Evolutionary conservation across 2,888 invertebrate species (phyloP).

Genomic region (Trissolcus brochymenae): DNA sequence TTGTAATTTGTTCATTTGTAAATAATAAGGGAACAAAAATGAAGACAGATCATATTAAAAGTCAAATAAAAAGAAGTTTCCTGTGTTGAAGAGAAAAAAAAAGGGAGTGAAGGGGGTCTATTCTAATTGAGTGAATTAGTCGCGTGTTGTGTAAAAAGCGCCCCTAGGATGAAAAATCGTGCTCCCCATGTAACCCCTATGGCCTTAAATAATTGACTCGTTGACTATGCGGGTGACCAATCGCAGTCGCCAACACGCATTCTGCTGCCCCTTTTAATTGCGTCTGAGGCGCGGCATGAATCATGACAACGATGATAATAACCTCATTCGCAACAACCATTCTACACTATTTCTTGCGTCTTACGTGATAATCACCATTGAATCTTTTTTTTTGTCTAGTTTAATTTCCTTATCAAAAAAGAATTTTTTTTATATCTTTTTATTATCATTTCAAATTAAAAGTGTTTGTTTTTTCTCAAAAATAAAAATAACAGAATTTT

Average conservation of each 20-base stretch:
- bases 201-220: constrained; percentile 24
- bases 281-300: constrained; percentile 24
- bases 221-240: constrained; percentile 22
- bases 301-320: constrained; percentile 33
- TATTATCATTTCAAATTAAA: too few species aligned
- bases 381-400: constrained; percentile 6
- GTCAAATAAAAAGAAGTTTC: too few species aligned
- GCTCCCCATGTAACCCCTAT: constrained; percentile 27
- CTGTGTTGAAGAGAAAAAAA: too few species aligned
- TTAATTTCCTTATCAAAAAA: constrained; percentile 4
- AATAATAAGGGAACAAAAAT: not conserved
- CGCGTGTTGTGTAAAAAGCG: constrained; percentile 11
- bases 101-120: too few species aligned
- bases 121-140: constrained; percentile 1
- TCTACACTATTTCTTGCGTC: constrained; percentile 29
- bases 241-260: constrained; percentile 20
- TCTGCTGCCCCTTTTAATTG: constrained; percentile 36
- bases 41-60: too few species aligned
- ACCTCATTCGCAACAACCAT: constrained; percentile 27
- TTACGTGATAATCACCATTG: constrained; percentile 12
- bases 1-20: too few species aligned
- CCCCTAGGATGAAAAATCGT: constrained; percentile 14
- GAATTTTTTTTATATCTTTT: not conserved
- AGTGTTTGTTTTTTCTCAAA: too few species aligned
- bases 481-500: too few species aligned